Evolutionary conservation across 2,797 vertebrate species (phyloP).

Genomic region (Psittacula derbiana): DNA sequence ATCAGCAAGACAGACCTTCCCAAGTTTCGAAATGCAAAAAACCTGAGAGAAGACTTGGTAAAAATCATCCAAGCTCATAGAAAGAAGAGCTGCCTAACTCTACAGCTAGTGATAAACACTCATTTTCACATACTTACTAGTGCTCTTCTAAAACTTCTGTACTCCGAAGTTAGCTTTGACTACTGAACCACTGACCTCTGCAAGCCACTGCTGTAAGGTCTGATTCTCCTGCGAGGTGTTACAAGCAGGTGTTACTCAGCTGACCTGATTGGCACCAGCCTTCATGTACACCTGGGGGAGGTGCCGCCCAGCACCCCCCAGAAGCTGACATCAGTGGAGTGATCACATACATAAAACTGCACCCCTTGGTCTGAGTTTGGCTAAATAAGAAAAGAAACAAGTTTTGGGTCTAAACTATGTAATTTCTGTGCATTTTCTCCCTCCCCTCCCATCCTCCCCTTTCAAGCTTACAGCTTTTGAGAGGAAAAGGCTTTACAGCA

Average conservation of each 20-base stretch:
- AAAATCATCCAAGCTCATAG: neutral
- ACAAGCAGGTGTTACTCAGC: neutral
- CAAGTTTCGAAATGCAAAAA: neutral
- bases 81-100: neutral
- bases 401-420: neutral
- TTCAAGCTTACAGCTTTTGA: neutral
- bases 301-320: neutral
- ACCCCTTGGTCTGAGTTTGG: neutral
- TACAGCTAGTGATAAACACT: neutral
- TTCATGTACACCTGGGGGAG: neutral
- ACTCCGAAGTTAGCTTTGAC: neutral
- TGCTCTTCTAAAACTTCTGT: neutral
- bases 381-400: neutral
- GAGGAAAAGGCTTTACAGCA: neutral
- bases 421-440: neutral
- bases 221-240: neutral
- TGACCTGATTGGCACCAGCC: neutral
- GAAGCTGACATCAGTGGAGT: neutral
- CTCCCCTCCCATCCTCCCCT: neutral
- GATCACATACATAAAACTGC: neutral
- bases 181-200: rapidly evolving
- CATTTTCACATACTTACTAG: neutral
- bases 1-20: neutral
- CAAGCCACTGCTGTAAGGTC: neutral
- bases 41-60: neutral